These are phyloP conservation scores for Apamea crenata DNA, from an alignment of 2,888 invertebrate species.

Conservation along the genomic window DNA sequence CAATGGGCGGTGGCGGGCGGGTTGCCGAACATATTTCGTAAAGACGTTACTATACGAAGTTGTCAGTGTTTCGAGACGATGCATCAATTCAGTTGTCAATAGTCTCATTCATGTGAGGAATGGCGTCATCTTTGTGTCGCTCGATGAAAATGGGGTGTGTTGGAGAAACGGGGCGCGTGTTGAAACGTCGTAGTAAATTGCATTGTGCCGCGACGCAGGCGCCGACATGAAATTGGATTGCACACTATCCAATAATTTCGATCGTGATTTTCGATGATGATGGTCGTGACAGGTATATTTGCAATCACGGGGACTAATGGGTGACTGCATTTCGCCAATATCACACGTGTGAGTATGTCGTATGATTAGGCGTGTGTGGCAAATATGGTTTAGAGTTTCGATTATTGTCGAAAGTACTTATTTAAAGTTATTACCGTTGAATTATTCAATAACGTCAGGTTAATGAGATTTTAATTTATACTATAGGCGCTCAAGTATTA, in stretches of 20 bases:
- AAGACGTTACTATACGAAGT: slow-evolving; percentile 57
- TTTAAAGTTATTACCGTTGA: slow-evolving; percentile 51
- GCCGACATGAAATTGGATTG: slow-evolving; percentile 85
- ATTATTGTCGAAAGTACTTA: slow-evolving; percentile 23
- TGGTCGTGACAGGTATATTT: slow-evolving; percentile 78
- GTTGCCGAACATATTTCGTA: slow-evolving; percentile 67
- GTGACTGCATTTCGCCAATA: slow-evolving; percentile 46
- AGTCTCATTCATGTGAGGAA: slow-evolving; percentile 75
- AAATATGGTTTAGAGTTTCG: slow-evolving; percentile 16
- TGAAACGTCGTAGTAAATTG: slow-evolving; percentile 84
- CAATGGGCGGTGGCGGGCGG: slow-evolving; percentile 69
- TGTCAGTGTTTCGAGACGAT: slow-evolving; percentile 64
- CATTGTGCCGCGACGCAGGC: slow-evolving; percentile 81
- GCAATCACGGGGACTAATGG: slow-evolving; percentile 52
- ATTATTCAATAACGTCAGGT: slow-evolving; percentile 70
- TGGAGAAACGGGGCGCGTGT: slow-evolving; percentile 76
- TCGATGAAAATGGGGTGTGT: slow-evolving; percentile 79
- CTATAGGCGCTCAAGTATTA: slow-evolving; percentile 68
- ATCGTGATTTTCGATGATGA: slow-evolving; percentile 85
- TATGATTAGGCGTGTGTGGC: slow-evolving; percentile 20
- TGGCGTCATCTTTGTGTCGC: slow-evolving; percentile 73
- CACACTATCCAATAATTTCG: slow-evolving; percentile 83
- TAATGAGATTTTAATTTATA: slow-evolving; percentile 72
- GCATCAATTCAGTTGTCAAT: slow-evolving; percentile 72
- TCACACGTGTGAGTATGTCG: slow-evolving; percentile 37